phyloP scores from a whole-genome alignment of 2,113 vertebrate species.

The Rhegmatorhina hoffmannsi region DNA sequence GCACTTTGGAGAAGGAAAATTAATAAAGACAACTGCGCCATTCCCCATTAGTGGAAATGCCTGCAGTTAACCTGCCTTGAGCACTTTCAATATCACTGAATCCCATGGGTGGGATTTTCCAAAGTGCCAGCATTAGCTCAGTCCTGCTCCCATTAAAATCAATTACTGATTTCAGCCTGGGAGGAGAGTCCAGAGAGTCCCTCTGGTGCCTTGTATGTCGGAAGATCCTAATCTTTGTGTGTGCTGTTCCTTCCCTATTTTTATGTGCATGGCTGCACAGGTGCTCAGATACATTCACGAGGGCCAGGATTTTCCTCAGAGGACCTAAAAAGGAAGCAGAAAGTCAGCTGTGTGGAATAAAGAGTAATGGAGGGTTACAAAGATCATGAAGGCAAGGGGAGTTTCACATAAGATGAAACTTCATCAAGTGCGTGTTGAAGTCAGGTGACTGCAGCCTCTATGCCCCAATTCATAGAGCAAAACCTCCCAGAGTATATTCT shows the following conservation, averaged over 20 bases:
- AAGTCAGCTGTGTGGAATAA: not conserved
- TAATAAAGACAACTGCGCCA: conserved; percentile 10
- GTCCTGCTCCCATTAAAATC: conserved; percentile 50
- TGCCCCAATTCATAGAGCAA: not conserved
- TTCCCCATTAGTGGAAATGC: conserved; percentile 28
- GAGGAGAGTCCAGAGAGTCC: not conserved
- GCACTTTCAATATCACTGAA: conserved; percentile 34
- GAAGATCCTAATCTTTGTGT: not conserved
- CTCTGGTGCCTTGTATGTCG: not conserved
- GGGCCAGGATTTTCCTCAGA: conserved; percentile 1
- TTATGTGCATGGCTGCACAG: conserved; percentile 3
- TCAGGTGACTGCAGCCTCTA: not conserved
- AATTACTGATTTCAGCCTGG: conserved; percentile 26
- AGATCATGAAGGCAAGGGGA: not conserved
- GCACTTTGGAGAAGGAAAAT: conserved; percentile 26
- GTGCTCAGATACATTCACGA: not conserved
- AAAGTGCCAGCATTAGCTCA: conserved; percentile 45
- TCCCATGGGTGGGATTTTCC: conserved; percentile 60
- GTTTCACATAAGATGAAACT: not conserved
- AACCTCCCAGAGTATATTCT: not conserved
- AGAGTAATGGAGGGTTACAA: not conserved
- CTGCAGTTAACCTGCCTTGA: conserved; percentile 24
- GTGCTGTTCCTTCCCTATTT: not conserved
- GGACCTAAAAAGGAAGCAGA: not conserved
- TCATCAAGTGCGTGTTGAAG: not conserved